Base-by-base conservation (phyloP, 2,113 vertebrate genomes). In the Macquaria ambigua region DNA sequence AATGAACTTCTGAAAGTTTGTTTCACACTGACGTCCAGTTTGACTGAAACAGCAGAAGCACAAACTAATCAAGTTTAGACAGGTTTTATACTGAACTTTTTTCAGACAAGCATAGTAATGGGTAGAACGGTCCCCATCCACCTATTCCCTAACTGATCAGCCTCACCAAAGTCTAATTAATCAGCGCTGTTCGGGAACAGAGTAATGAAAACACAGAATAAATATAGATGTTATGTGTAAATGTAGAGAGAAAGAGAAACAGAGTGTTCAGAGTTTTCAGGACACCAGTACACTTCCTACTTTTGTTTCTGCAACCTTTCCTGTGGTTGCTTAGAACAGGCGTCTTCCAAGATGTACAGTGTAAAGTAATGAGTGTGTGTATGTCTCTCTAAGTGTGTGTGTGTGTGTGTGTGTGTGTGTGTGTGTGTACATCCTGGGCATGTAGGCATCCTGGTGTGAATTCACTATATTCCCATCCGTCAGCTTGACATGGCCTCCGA, bases 401-500 rank as follows among this genome's bases (percentile, higher is more conserved):
- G n/a, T 55, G 61, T 77, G 61, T 63, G 41, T 67, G 11, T 58
- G 28, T 23, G 75, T 61, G 59, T 76, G 77, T 53, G 58, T 62
- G 80, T 59, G 59, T 37, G 69, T 70, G 68, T 39, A 62, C 74
- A 74, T 48, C 46, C 46, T 48, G 46, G 46, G 15, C 46, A 48
- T 21, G 52, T 41, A 50, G 62, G 81, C 56, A 88, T 82, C 90
- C 71, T 76, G 70, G 64, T 87, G 91, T 82, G 85, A 90, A 87
- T 82, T 53, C 62, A 53, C 77, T 86, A 79, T 74, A 88, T 84
- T 84, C 79, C 79, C 89, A 92, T 91, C 81, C 67, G 68, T 93
- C 92, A 94, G 86, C 55, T 83, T 91, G 92, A 92, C 89, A 79
- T 75, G 88, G 56, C 93, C 83, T 89, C 77, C 81, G 81, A 89